These are phyloP conservation scores for Drosophila willistoni DNA, from an alignment of 1,140 invertebrate species.

Conservation along the genomic window DNA sequence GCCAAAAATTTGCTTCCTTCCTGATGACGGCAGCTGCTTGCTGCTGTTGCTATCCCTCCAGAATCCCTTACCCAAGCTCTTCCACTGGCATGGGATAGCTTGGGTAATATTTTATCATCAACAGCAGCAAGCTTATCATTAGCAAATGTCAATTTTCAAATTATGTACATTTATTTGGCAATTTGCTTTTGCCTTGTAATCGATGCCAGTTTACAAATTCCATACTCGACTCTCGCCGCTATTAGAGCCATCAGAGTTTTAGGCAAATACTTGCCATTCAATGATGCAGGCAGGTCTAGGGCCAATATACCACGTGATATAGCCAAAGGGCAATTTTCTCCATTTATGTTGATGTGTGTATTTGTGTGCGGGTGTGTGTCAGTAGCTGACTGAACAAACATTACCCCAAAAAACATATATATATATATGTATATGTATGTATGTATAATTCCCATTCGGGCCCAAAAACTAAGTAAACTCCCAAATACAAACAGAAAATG, in stretches of 20 bases:
- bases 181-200: slow-evolving; percentile 52
- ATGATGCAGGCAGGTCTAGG: slow-evolving; percentile 5
- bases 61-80: slow-evolving; percentile 34
- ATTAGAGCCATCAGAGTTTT: slow-evolving; percentile 9
- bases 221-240: background rate
- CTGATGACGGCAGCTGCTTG: slow-evolving; percentile 37
- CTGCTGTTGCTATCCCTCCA: slow-evolving; percentile 21
- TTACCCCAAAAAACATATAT: background rate
- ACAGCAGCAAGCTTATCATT: slow-evolving; percentile 61
- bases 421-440: too few relatives aligned
- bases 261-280: slow-evolving; percentile 29
- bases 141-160: slow-evolving; percentile 74
- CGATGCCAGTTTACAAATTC: slow-evolving; percentile 29
- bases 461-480: slow-evolving; percentile 43
- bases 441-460: slow-evolving; percentile 49
- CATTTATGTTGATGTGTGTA: slow-evolving; percentile 7
- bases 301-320: slow-evolving; percentile 18
- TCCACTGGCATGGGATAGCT: background rate
- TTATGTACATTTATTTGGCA: slow-evolving; percentile 64
- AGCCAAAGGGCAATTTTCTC: slow-evolving; percentile 6
- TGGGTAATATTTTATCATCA: slow-evolving; percentile 61
- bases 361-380: background rate
- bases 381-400: slow-evolving; percentile 29
- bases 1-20: slow-evolving; percentile 58
- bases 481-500: slow-evolving; percentile 36